Evolutionary conservation across 2,888 invertebrate genomes (phyloP).

Genomic region (Neelides folsomi): DNA sequence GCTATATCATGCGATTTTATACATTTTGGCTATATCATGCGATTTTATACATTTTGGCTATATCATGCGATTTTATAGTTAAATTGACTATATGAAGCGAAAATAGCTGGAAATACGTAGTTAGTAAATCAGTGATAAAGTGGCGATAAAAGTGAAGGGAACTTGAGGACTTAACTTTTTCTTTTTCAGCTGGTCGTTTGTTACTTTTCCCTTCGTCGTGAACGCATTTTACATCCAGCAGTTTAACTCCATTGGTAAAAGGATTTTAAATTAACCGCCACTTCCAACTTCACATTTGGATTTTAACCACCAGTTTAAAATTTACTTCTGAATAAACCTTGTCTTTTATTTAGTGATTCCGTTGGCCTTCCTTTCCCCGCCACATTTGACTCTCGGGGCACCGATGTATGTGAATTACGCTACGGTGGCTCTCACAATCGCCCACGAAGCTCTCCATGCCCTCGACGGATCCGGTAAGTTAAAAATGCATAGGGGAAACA

Average conservation of each 20-base stretch:
- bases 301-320: background rate
- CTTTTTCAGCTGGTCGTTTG: constrained; percentile 38
- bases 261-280: background rate
- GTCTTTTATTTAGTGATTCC: constrained; percentile 39
- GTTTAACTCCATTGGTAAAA: constrained; percentile 41
- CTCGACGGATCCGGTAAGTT: constrained; percentile 37
- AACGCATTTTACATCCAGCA: constrained; percentile 44
- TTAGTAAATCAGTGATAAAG: too few relatives aligned
- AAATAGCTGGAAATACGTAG: too few relatives aligned
- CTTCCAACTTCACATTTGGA: background rate
- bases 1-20: too few relatives aligned
- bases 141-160: background rate
- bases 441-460: constrained; percentile 44
- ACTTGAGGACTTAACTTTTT: background rate
- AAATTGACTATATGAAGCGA: too few relatives aligned
- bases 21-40: too few relatives aligned
- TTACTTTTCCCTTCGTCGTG: constrained; percentile 39
- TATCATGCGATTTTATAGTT: too few relatives aligned
- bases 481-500: background rate
- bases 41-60: too few relatives aligned
- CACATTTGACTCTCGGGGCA: constrained; percentile 41
- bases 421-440: constrained; percentile 42
- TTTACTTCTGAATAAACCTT: background rate
- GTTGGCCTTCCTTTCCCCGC: constrained; percentile 42
- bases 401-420: constrained; percentile 42